A percentile compares a stretch with the other conserved stretches of the same genome.
Evolutionary conservation across 2,113 vertebrate species (phyloP).

Genomic region (Agapornis roseicollis): DNA sequence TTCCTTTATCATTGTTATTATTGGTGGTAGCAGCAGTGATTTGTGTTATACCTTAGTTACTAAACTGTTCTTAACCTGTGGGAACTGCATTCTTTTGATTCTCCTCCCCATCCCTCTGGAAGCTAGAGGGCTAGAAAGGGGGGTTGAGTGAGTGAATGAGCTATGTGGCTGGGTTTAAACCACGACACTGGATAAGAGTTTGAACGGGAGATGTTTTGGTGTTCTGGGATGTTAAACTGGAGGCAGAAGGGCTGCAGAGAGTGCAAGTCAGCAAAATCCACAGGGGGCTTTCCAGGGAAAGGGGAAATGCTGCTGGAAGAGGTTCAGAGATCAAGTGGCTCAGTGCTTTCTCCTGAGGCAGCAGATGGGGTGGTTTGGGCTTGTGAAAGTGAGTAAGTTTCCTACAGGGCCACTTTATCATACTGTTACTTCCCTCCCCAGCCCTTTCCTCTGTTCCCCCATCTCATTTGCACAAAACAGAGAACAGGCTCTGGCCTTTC

Average conservation of each 20-base stretch:
- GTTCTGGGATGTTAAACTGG: background rate
- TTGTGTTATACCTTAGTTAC: too few species aligned
- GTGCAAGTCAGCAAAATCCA: background rate
- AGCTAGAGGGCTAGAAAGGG: too few species aligned
- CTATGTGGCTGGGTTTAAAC: too few species aligned
- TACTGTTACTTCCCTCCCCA: background rate
- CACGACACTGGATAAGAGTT: background rate
- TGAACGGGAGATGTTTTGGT: background rate
- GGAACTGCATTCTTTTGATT: too few species aligned
- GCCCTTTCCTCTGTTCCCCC: background rate
- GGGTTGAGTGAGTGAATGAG: too few species aligned
- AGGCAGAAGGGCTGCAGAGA: background rate
- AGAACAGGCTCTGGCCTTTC: background rate
- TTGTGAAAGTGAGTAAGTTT: slow-evolving; percentile 5
- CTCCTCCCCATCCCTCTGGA: too few species aligned
- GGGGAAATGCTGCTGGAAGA: background rate
- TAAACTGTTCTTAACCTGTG: too few species aligned
- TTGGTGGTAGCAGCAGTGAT: too few species aligned
- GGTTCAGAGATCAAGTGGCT: background rate
- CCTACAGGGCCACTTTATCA: background rate
- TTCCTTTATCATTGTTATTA: too few species aligned
- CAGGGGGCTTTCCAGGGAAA: accelerated
- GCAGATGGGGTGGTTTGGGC: slow-evolving; percentile 4
- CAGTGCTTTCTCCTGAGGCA: background rate
- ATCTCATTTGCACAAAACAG: slow-evolving; percentile 20